phyloP scores from a whole-genome alignment of 2,888 invertebrate genomes.

The Amitus sp. region DNA sequence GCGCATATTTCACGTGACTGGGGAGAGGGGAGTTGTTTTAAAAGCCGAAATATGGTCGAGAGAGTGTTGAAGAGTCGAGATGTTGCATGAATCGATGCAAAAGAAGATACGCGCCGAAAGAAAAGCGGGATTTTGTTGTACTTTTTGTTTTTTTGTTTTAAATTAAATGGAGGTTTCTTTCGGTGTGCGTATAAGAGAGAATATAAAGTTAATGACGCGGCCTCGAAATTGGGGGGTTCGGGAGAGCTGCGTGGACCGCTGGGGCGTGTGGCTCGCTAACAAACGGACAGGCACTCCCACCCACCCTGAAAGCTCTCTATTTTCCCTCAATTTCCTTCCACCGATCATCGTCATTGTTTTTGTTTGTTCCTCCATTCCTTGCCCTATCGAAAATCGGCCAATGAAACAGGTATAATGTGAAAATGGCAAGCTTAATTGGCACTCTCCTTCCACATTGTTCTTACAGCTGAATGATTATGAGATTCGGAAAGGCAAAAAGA shows the following conservation, averaged over 20 bases:
- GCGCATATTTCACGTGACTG: too few species aligned
- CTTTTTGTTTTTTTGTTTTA: too few species aligned
- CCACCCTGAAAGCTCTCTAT: slow-evolving; percentile 44
- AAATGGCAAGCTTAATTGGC: slow-evolving; percentile 67
- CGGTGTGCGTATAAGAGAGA: too few species aligned
- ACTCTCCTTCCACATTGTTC: slow-evolving; percentile 86
- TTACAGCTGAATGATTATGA: slow-evolving; percentile 99
- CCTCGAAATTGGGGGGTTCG: slow-evolving; percentile 63
- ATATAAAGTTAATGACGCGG: slow-evolving; percentile 55
- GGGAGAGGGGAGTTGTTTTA: too few species aligned
- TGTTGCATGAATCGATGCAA: background rate
- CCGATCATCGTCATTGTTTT: slow-evolving; percentile 8
- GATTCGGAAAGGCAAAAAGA: slow-evolving; percentile 99
- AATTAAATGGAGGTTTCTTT: slow-evolving; percentile 4
- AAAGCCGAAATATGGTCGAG: slow-evolving; percentile 15
- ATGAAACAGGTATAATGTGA: slow-evolving; percentile 60
- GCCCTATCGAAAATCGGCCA: slow-evolving; percentile 54
- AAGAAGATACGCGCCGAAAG: background rate
- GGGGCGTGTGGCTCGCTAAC: slow-evolving; percentile 66
- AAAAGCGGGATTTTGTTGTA: too few species aligned
- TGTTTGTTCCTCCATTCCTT: slow-evolving; percentile 16
- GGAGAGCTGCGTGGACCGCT: slow-evolving; percentile 65
- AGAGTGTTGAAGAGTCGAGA: slow-evolving; percentile 14
- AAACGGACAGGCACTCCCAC: slow-evolving; percentile 66
- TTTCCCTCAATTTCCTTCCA: slow-evolving; percentile 27